Evolutionary conservation across 2,113 vertebrate genomes (phyloP).

Genomic region (Gambusia holbrooki): DNA sequence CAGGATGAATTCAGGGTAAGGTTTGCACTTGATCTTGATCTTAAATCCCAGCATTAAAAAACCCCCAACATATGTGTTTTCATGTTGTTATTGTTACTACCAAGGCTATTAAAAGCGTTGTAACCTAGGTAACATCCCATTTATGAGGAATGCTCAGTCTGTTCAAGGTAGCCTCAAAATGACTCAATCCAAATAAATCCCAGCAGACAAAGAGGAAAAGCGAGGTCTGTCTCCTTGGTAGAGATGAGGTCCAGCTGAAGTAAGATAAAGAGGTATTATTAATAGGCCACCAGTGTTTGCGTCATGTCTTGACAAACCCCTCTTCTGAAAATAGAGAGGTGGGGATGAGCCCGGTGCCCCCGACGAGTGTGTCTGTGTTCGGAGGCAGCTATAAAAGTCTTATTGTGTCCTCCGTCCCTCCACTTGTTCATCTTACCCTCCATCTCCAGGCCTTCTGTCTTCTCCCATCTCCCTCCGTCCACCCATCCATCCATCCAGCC

Average conservation of each 20-base stretch:
- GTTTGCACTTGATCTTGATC: too few relatives aligned
- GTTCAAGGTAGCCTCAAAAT: too few relatives aligned
- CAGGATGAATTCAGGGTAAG: too few relatives aligned
- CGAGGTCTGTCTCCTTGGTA: conserved; percentile 1
- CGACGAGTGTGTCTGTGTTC: conserved; percentile 20
- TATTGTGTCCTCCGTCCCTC: conserved; percentile 34
- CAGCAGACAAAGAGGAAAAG: not conserved
- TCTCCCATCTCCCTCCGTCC: conserved; percentile 38
- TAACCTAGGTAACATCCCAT: too few relatives aligned
- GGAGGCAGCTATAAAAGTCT: conserved; percentile 57
- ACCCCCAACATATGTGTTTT: too few relatives aligned
- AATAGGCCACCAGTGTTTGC: conserved; percentile 26
- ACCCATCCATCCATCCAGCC: conserved; percentile 24
- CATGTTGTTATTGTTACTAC: too few relatives aligned
- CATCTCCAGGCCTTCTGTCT: conserved; percentile 27
- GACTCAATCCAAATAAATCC: not conserved
- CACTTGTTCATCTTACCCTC: conserved; percentile 32
- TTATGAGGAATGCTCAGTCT: too few relatives aligned
- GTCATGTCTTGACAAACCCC: conserved; percentile 36
- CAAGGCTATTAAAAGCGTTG: too few relatives aligned
- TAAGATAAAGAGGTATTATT: conserved; percentile 33
- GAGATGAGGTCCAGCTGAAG: not conserved
- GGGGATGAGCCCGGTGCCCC: conserved; percentile 11
- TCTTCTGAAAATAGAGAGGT: conserved; percentile 53
- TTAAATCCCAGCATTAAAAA: too few relatives aligned